A percentile compares a stretch with the other conserved stretches of the same genome.
Conservation (phyloP, 2,888 invertebrate genomes). For the Microctonus aethiopoides region DNA sequence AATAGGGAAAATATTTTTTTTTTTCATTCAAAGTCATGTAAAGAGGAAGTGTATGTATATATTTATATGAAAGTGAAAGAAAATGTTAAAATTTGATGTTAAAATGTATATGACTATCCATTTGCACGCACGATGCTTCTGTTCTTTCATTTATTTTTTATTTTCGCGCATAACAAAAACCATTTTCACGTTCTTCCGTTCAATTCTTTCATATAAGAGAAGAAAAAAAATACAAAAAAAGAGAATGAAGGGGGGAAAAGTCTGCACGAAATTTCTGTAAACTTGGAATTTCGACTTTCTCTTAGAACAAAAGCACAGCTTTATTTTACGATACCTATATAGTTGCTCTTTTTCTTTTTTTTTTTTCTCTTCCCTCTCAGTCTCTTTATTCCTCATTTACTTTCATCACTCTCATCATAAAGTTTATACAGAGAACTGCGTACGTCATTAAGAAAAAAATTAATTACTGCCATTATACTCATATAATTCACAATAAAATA, state of each 20-base stretch:
- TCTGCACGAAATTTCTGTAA: slow-evolving; percentile 4
- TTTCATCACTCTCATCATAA: not conserved
- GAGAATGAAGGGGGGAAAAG: slow-evolving; percentile 37
- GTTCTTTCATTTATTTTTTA: not conserved
- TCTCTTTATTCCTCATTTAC: not conserved
- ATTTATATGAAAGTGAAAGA: not conserved
- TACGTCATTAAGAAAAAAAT: not conserved
- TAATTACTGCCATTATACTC: not conserved
- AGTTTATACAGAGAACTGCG: not conserved
- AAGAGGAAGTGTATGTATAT: not conserved
- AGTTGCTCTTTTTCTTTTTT: slow-evolving; percentile 1
- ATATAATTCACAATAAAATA: not conserved
- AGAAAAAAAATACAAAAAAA: too few relatives aligned
- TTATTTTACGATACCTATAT: not conserved
- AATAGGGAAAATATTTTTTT: not conserved
- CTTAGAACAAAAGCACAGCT: not conserved
- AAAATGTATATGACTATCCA: not conserved
- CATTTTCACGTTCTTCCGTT: not conserved
- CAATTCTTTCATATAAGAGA: not conserved
- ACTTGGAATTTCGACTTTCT: not conserved
- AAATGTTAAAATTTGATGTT: not conserved
- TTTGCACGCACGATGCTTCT: not conserved
- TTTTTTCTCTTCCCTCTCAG: not conserved
- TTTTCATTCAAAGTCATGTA: too few relatives aligned
- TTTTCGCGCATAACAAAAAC: not conserved